A percentile compares a stretch with the other conserved stretches of the same genome.
phyloP scores from a whole-genome alignment of 2,888 invertebrate species.

The Lysandra coridon region DNA sequence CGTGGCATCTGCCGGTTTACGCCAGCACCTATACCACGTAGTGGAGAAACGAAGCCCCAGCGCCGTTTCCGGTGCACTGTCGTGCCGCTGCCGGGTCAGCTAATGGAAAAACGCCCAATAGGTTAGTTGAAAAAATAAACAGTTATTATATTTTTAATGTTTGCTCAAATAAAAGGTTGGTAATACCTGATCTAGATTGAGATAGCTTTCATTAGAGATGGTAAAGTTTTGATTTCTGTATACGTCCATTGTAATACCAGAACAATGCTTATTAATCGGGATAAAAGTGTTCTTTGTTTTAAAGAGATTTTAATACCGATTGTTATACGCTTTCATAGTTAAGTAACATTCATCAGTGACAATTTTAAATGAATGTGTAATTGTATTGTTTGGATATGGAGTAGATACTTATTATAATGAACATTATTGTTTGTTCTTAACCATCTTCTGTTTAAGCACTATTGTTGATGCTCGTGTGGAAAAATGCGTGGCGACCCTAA shows the following conservation, averaged over 20 bases:
- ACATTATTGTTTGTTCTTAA: no score
- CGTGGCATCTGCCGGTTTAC: no score
- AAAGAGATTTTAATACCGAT: background rate
- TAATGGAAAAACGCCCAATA: no score
- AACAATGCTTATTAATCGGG: background rate
- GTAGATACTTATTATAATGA: no score
- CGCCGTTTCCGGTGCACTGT: no score
- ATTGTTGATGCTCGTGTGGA: no score
- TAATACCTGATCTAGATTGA: slow-evolving; percentile 33
- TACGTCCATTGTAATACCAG: slow-evolving; percentile 4
- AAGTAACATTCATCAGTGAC: background rate
- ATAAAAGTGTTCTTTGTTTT: slow-evolving; percentile 9
- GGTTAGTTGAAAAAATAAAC: no score
- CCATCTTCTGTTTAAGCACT: no score
- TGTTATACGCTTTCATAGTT: background rate
- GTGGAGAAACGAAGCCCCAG: no score
- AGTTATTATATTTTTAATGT: background rate
- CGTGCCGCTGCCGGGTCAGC: no score
- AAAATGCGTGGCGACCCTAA: no score
- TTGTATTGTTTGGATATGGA: background rate
- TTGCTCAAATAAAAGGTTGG: background rate
- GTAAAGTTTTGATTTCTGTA: slow-evolving; percentile 29
- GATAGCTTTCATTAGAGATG: slow-evolving; percentile 35
- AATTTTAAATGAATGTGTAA: background rate
- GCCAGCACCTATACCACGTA: no score